These are phyloP conservation scores for Potamilus streckersoni DNA, from an alignment of 1,140 invertebrate genomes.

Conservation along the genomic window DNA sequence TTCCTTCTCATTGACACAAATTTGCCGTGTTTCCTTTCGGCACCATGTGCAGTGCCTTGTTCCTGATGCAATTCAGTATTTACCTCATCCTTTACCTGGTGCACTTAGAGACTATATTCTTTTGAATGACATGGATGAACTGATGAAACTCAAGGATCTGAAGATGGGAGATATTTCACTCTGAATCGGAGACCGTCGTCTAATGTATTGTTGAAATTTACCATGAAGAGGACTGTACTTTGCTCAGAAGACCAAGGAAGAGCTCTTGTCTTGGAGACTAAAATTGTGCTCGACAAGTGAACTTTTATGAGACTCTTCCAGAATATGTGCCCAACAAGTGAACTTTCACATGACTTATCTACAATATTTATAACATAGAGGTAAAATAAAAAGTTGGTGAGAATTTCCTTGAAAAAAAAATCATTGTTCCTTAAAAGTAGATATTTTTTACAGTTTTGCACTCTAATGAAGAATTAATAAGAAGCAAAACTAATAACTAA, in stretches of 20 bases:
- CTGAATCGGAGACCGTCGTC: neutral
- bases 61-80: conserved; percentile 9
- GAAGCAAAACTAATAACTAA: too few species aligned
- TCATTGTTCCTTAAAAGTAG: too few species aligned
- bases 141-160: conserved; percentile 20
- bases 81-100: conserved; percentile 27
- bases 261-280: neutral
- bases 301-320: too few species aligned
- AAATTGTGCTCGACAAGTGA: too few species aligned
- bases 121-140: conserved; percentile 37
- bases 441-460: too few species aligned
- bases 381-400: too few species aligned
- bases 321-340: too few species aligned
- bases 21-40: conserved; percentile 32
- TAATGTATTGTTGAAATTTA: neutral
- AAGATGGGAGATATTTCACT: conserved; percentile 20
- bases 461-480: too few species aligned
- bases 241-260: neutral
- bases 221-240: neutral
- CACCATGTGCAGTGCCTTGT: conserved; percentile 15
- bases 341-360: too few species aligned
- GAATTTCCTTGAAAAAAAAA: too few species aligned
- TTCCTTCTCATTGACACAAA: conserved; percentile 34
- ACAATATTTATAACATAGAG: too few species aligned
- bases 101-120: conserved; percentile 37